Evolutionary conservation across 2,888 invertebrate species (phyloP).

Genomic region (Mallateleia sp.): DNA sequence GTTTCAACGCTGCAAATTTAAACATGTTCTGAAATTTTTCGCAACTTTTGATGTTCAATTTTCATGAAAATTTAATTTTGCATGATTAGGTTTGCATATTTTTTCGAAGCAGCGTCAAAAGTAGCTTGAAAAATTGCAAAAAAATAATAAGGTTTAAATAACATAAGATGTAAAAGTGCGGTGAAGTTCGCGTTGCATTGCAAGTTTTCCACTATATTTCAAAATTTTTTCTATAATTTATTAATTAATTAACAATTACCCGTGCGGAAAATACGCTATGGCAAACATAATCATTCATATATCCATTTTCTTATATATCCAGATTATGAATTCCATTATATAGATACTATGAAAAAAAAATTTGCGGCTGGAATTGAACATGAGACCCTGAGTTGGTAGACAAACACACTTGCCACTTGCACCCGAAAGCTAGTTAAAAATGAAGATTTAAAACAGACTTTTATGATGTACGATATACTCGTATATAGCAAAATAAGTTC

Average conservation of each 20-base stretch:
- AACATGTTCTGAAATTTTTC: slow-evolving; percentile 45
- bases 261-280: too few species aligned
- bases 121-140: slow-evolving; percentile 36
- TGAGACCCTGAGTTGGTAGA: too few species aligned
- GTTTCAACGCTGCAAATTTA: slow-evolving; percentile 46
- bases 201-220: not conserved
- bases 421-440: too few species aligned
- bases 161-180: slow-evolving; percentile 28
- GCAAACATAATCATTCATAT: too few species aligned
- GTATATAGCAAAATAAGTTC: too few species aligned
- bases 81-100: slow-evolving; percentile 61
- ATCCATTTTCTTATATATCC: too few species aligned
- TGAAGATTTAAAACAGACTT: too few species aligned
- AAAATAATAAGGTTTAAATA: slow-evolving; percentile 46
- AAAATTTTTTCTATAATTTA: slow-evolving; percentile 27
- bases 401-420: too few species aligned
- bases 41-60: slow-evolving; percentile 58
- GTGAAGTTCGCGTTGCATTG: slow-evolving; percentile 17
- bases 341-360: too few species aligned
- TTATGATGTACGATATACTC: too few species aligned
- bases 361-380: too few species aligned
- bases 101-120: slow-evolving; percentile 31
- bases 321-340: too few species aligned
- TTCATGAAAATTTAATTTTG: slow-evolving; percentile 51
- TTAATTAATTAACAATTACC: slow-evolving; percentile 44